A percentile compares a stretch with the other conserved stretches of the same genome.
Evolutionary conservation across 37 sponge, comb jelly and placozoan genomes (phyloP).

Genomic region (Beroe ovata): DNA sequence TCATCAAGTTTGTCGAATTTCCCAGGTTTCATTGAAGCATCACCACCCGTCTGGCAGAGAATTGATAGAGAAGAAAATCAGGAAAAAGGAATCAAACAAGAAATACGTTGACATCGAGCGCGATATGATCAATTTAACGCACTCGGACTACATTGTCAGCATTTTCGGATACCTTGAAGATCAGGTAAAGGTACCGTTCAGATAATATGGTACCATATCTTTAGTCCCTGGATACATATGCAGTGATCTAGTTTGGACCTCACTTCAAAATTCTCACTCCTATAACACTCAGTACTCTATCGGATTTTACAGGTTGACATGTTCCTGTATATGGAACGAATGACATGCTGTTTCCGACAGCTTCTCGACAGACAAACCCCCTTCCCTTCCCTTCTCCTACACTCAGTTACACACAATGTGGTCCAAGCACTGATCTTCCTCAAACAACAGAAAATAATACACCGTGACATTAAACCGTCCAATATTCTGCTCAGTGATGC

Average conservation of each 20-base stretch:
- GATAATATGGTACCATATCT: too few relatives aligned
- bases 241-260: background rate
- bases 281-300: too few relatives aligned
- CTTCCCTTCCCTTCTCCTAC: constrained; percentile 6
- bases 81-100: background rate
- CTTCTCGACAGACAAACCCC: background rate
- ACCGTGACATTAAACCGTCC: background rate
- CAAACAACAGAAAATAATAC: background rate
- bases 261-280: too few relatives aligned
- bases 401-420: constrained; percentile 14
- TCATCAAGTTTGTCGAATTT: too few relatives aligned
- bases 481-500: background rate
- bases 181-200: too few relatives aligned
- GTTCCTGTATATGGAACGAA: constrained; percentile 18
- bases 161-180: constrained; percentile 15
- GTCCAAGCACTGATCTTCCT: background rate
- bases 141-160: constrained; percentile 34
- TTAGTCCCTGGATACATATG: background rate
- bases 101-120: constrained; percentile 33
- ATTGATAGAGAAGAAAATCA: constrained; percentile 29
- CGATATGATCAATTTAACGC: constrained; percentile 19
- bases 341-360: constrained; percentile 9
- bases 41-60: constrained; percentile 14
- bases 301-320: background rate
- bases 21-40: constrained; percentile 18